Evolutionary conservation across 2,113 vertebrate genomes (phyloP), one percentile per base, ranked within the genome.

Genomic region (Neotoma lepida): DNA sequence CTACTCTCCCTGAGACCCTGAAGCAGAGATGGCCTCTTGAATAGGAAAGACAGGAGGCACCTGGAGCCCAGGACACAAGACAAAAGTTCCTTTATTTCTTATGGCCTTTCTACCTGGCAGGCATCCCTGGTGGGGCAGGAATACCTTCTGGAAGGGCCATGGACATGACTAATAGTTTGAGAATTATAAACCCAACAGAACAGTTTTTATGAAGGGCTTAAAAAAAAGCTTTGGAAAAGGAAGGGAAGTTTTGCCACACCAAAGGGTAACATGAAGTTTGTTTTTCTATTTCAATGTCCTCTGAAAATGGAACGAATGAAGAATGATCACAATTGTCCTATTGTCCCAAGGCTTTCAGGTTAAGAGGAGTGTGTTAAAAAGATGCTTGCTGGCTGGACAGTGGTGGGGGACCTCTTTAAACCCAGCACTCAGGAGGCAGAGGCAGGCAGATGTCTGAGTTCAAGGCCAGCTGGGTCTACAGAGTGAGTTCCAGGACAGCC

Each of bases 181-280:
- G 30, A 86, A 54, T 89, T 63, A 77, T 76, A 82, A 61, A 92
- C 18, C 9, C 80, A 77, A 74, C 44, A 56, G 61, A 86, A 94
- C 86, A 61, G 51, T 82, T 86, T 63, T 86, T 74, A 85, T 41
- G 74, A 63, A 39, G 30, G 1, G 2, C 51, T 81, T 49, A 41
- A 28, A 35, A 28, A 82, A 70, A 46, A 58, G 46, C 18, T 63
- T 74, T 81, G 41, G 51, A 28, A 41, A 61, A 82, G 35, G 51
- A 58, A 28, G 35, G 54, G 12, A 6, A 41, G 78, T 58, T 58
- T 61, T 61, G 24, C 54, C 13, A 8, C 24, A 39, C 54, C 10
- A 39, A 28, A 61, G 22, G 54, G n/a, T 26, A 61, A 82, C 6
- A 58, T 28, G 22, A 28, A 58, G 13, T 82, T 82, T 68, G 30